phyloP scores from a whole-genome alignment of 2,888 invertebrate species.

The Cryptocheilus praepositus region DNA sequence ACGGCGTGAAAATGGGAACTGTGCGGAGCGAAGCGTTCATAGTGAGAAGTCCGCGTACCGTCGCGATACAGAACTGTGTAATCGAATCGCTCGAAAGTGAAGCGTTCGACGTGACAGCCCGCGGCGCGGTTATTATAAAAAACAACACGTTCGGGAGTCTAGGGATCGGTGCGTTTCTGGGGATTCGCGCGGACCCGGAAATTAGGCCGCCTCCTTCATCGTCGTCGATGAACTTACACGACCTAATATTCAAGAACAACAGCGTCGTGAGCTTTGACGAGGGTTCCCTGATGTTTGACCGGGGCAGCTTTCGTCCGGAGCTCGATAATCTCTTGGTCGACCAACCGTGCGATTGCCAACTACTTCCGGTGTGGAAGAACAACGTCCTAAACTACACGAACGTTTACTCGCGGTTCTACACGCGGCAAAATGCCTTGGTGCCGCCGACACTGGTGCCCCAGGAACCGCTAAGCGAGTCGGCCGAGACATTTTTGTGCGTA shows the following conservation, averaged over 20 bases:
- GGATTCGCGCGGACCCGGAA: constrained; percentile 76
- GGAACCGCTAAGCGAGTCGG: constrained; percentile 61
- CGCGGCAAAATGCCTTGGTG: constrained; percentile 45
- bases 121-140: constrained; percentile 81
- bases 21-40: constrained; percentile 84
- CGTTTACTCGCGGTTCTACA: constrained; percentile 63
- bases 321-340: constrained; percentile 79
- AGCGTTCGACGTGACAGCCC: constrained; percentile 79
- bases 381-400: constrained; percentile 70
- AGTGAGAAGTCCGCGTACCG: constrained; percentile 79
- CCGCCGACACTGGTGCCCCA: constrained; percentile 44
- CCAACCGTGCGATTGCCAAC: constrained; percentile 78
- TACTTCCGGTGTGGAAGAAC: constrained; percentile 70
- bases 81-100: constrained; percentile 81
- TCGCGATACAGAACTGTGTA: constrained; percentile 79
- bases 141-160: constrained; percentile 80
- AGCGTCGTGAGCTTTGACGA: constrained; percentile 78
- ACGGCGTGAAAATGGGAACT: constrained; percentile 80
- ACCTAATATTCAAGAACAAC: constrained; percentile 81
- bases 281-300: constrained; percentile 79
- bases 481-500: constrained; percentile 66
- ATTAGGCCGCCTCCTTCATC: constrained; percentile 70
- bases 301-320: constrained; percentile 77
- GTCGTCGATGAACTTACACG: constrained; percentile 75
- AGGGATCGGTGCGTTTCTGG: constrained; percentile 80